Percentiles rank a stretch among this genome's conserved stretches.
phyloP scores from a whole-genome alignment of 1,140 invertebrate species.

The Maconellicoccus hirsutus region DNA sequence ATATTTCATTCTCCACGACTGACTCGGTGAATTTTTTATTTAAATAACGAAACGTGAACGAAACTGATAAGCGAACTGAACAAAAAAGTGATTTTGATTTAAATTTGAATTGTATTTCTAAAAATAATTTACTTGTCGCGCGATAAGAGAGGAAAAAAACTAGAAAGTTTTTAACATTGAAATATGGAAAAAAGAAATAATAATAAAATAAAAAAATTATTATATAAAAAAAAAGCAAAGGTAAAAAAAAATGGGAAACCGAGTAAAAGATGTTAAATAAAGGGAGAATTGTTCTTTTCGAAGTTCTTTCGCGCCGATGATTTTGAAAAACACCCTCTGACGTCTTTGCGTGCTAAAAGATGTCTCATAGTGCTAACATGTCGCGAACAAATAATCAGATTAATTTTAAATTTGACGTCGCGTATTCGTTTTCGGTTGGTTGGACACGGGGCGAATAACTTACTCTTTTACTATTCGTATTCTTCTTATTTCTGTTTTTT shows the following conservation, averaged over 20 bases:
- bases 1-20: background rate
- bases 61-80: constrained; percentile 1
- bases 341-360: constrained; percentile 1
- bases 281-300: constrained; percentile 18
- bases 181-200: background rate
- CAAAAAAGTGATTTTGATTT: background rate
- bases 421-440: constrained; percentile 15
- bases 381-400: constrained; percentile 22
- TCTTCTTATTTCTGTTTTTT: constrained; percentile 9
- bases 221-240: background rate
- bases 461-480: constrained; percentile 1
- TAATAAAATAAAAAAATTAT: constrained; percentile 7
- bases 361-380: constrained; percentile 18
- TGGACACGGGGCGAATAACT: constrained; percentile 12
- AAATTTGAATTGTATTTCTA: background rate
- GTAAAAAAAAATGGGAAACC: background rate
- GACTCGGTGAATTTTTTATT: background rate
- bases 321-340: constrained; percentile 19
- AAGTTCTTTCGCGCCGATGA: constrained; percentile 19
- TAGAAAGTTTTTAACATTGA: background rate
- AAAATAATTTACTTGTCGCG: background rate
- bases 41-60: constrained; percentile 8
- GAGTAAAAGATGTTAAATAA: constrained; percentile 15
- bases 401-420: constrained; percentile 22
- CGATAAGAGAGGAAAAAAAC: background rate